Percentiles rank a stretch among this genome's conserved stretches.
These are phyloP conservation scores for Echeneis naucrates DNA, from an alignment of 2,797 vertebrate genomes.

Conservation along the genomic window DNA sequence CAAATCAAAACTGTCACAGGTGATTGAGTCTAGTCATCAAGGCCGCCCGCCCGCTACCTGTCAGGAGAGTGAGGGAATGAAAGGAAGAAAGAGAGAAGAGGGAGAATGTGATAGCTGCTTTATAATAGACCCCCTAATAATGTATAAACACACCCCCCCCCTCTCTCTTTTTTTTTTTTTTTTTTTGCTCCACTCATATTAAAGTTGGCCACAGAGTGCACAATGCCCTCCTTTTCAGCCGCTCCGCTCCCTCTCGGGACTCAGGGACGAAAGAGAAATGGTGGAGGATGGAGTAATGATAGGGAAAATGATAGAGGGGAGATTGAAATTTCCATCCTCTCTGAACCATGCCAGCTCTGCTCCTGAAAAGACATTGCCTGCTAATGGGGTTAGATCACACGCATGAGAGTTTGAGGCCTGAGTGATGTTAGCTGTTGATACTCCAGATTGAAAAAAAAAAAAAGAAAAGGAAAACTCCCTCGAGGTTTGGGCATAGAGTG, in stretches of 20 bases:
- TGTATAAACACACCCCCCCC: constrained; percentile 90
- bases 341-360: constrained; percentile 94
- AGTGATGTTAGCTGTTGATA: constrained; percentile 71
- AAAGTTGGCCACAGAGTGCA: constrained; percentile 87
- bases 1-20: constrained; percentile 99
- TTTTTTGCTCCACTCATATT: constrained; percentile 75
- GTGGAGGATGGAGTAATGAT: constrained; percentile 98
- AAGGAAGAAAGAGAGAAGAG: constrained; percentile 67
- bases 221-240: constrained; percentile 85
- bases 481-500: constrained; percentile 40
- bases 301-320: constrained; percentile 99
- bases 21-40: constrained; percentile 99
- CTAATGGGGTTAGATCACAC: constrained; percentile 83
- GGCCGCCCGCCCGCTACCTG: constrained; percentile 84
- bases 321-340: constrained; percentile 98
- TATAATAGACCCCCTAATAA: constrained; percentile 97
- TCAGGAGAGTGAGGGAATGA: constrained; percentile 81
- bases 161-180: constrained; percentile 67
- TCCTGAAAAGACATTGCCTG: constrained; percentile 85
- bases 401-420: constrained; percentile 75
- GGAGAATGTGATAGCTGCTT: constrained; percentile 85
- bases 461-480: constrained; percentile 46
- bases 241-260: constrained; percentile 82
- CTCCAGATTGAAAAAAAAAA: constrained; percentile 46
- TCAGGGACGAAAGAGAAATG: constrained; percentile 96